phyloP scores from a whole-genome alignment of 2,797 vertebrate species.

The Cephalopachus bancanus region DNA sequence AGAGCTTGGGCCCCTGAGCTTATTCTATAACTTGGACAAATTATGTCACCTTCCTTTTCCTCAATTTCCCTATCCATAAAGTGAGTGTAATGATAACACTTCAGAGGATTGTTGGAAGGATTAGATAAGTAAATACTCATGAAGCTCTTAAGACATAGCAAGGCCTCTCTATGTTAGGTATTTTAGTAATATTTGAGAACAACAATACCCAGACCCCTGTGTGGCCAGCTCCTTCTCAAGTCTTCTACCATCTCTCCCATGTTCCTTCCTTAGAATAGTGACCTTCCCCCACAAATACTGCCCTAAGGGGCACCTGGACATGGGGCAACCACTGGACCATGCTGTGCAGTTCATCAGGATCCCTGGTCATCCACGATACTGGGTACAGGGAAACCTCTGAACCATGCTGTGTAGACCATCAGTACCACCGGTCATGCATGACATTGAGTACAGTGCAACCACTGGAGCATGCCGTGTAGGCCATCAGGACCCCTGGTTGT shows the following conservation, averaged over 20 bases:
- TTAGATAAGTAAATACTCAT: not conserved
- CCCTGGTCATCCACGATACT: too few species aligned
- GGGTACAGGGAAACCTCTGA: too few species aligned
- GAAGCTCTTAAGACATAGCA: not conserved
- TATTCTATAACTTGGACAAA: not conserved
- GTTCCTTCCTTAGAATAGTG: not conserved
- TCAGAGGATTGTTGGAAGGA: not conserved
- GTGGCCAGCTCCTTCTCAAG: not conserved
- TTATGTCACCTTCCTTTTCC: not conserved
- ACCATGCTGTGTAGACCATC: too few species aligned
- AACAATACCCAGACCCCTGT: not conserved
- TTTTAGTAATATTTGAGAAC: not conserved
- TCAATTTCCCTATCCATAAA: constrained; percentile 20
- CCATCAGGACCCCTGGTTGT: too few species aligned
- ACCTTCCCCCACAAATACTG: not conserved
- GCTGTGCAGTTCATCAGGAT: too few species aligned
- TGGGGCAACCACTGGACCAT: too few species aligned
- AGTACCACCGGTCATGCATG: too few species aligned
- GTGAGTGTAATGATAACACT: not conserved
- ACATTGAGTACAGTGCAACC: too few species aligned
- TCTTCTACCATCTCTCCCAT: not conserved
- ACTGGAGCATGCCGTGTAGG: too few species aligned
- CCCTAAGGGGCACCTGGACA: not conserved
- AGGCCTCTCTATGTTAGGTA: not conserved
- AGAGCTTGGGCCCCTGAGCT: not conserved